Evolutionary conservation across 1,140 invertebrate genomes (phyloP).

Genomic region (Yoshiicerus persimilis): DNA sequence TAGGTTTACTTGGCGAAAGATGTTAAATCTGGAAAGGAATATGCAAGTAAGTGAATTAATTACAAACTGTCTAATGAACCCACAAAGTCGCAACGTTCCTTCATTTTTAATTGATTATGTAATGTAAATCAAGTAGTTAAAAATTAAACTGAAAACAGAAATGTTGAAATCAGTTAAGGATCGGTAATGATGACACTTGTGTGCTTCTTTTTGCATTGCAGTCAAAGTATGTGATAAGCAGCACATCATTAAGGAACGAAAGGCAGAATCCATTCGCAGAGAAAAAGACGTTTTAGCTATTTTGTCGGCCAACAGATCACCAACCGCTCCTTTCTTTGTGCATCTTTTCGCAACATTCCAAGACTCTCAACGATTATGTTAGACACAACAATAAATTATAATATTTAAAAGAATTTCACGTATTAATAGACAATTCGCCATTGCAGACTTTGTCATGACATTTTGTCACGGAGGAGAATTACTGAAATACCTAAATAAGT

Average conservation of each 20-base stretch:
- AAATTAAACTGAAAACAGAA: no score
- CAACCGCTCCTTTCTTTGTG: conserved; percentile 77
- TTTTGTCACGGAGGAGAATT: conserved; percentile 95
- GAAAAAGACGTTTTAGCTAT: conserved; percentile 88
- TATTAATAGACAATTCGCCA: background rate
- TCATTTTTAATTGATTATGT: background rate
- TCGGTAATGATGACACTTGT: no score
- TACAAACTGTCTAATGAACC: background rate
- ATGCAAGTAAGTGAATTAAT: conserved; percentile 77
- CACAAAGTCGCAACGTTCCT: background rate
- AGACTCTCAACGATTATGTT: conserved; percentile 84
- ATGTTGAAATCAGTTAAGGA: no score
- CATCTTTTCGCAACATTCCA: conserved; percentile 96
- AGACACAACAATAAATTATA: background rate
- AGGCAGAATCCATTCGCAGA: conserved; percentile 87
- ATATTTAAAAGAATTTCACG: background rate
- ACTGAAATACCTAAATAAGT: conserved; percentile 84
- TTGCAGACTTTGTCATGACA: conserved; percentile 86
- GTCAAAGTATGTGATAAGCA: conserved; percentile 95
- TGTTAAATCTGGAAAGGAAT: conserved; percentile 82
- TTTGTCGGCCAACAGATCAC: conserved; percentile 62
- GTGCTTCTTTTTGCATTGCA: conserved; percentile 58
- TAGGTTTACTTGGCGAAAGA: conserved; percentile 45
- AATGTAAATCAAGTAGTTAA: background rate
- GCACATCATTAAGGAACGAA: conserved; percentile 88